These are phyloP conservation scores for Scrobipalpa atriplicella DNA, from an alignment of 2,888 invertebrate genomes.

Conservation along the genomic window DNA sequence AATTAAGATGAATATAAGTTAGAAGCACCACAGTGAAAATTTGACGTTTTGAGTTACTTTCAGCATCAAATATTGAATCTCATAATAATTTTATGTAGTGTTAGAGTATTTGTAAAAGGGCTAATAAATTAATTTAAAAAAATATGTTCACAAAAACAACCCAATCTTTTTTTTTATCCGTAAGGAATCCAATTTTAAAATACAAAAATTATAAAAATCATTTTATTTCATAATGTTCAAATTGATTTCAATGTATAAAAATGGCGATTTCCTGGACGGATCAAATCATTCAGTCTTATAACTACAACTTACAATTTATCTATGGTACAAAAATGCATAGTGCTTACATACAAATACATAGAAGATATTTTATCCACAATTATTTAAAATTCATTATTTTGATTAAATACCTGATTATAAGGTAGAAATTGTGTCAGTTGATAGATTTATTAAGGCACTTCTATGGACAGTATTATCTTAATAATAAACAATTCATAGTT, in stretches of 20 bases:
- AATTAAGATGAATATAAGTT: no score
- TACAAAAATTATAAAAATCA: background rate
- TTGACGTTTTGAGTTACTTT: background rate
- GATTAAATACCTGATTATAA: background rate
- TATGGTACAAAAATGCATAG: background rate
- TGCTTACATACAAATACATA: background rate
- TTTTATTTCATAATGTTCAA: background rate
- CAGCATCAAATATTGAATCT: background rate
- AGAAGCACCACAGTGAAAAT: background rate
- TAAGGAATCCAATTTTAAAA: background rate
- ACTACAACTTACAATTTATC: background rate
- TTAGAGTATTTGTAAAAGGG: constrained; percentile 18
- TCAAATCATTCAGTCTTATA: constrained; percentile 27
- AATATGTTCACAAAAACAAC: background rate
- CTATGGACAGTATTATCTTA: no score
- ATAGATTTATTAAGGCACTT: no score
- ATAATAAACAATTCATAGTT: no score
- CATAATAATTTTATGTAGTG: background rate
- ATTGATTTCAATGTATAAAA: constrained; percentile 11
- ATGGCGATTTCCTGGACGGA: constrained; percentile 23
- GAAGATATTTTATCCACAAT: background rate
- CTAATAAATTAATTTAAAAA: constrained; percentile 14
- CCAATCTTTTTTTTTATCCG: background rate
- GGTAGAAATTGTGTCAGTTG: no score
- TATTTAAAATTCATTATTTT: background rate